Evolutionary conservation across 2,797 vertebrate species (phyloP).

Genomic region (Helostoma temminkii): DNA sequence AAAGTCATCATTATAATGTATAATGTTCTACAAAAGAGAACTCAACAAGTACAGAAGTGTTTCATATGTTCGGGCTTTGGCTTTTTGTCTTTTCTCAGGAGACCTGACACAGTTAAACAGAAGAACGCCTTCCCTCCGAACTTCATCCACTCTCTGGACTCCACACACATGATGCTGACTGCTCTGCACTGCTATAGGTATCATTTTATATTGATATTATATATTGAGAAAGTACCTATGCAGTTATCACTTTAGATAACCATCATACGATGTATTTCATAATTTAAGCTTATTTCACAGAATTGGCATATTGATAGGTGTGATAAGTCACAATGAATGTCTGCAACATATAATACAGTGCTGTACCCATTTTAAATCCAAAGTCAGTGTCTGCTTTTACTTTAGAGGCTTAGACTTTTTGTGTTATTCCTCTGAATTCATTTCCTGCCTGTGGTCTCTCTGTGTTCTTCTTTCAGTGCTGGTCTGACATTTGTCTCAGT

Average conservation of each 20-base stretch:
- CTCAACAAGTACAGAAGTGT: neutral
- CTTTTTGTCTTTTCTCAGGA: slow-evolving; percentile 78
- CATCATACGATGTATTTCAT: too few species aligned
- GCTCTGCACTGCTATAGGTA: slow-evolving; percentile 92
- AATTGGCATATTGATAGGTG: neutral
- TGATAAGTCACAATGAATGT: neutral
- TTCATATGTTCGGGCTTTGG: neutral
- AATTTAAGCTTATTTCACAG: slow-evolving; percentile 11
- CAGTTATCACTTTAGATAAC: too few species aligned
- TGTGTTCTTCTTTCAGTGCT: slow-evolving; percentile 76
- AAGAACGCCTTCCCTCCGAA: slow-evolving; percentile 98
- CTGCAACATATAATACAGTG: neutral
- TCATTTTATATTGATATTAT: neutral
- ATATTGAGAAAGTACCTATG: too few species aligned
- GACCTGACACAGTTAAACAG: slow-evolving; percentile 93
- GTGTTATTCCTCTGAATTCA: slow-evolving; percentile 1
- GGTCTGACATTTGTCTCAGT: slow-evolving; percentile 96
- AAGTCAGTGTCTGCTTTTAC: neutral
- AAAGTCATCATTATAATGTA: neutral
- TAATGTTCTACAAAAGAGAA: neutral
- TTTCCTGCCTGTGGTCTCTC: neutral
- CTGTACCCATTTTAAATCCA: neutral
- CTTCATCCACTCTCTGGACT: slow-evolving; percentile 99
- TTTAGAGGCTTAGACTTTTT: too few species aligned
- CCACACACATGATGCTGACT: slow-evolving; percentile 98